Evolutionary conservation across 2,797 vertebrate genomes (phyloP).

Genomic region (Rhinella marina): DNA sequence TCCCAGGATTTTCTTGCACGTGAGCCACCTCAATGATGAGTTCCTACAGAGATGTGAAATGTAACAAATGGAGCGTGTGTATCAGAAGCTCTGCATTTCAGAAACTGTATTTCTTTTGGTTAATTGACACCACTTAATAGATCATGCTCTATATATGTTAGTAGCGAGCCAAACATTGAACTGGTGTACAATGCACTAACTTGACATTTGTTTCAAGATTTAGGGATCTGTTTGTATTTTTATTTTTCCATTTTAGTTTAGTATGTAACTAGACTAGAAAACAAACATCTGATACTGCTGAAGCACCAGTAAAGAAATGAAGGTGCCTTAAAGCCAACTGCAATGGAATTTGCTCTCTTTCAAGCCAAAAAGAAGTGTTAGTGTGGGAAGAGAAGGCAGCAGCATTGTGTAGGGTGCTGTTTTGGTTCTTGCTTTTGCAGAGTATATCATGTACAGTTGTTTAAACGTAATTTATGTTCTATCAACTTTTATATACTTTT

Average conservation of each 20-base stretch:
- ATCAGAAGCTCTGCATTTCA: background rate
- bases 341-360: conserved; percentile 24
- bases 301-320: conserved; percentile 12
- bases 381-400: conserved; percentile 66
- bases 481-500: conserved; percentile 73
- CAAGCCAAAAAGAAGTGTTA: conserved; percentile 47
- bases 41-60: conserved; percentile 27
- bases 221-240: conserved; percentile 55
- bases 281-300: background rate
- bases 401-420: conserved; percentile 68
- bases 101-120: background rate
- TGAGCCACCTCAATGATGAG: conserved; percentile 17
- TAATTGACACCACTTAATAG: conserved; percentile 7
- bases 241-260: conserved; percentile 38
- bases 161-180: conserved; percentile 64
- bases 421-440: conserved; percentile 70
- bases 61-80: background rate
- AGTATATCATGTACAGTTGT: conserved; percentile 79
- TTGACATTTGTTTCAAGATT: conserved; percentile 61
- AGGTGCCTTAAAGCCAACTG: conserved; percentile 7
- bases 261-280: conserved; percentile 31
- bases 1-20: background rate
- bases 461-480: conserved; percentile 88
- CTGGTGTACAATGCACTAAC: conserved; percentile 70
- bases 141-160: background rate